Evolutionary conservation across 2,888 invertebrate species (phyloP), one percentile per base, ranked within the genome.

Genomic region (Apocheima hispidaria): DNA sequence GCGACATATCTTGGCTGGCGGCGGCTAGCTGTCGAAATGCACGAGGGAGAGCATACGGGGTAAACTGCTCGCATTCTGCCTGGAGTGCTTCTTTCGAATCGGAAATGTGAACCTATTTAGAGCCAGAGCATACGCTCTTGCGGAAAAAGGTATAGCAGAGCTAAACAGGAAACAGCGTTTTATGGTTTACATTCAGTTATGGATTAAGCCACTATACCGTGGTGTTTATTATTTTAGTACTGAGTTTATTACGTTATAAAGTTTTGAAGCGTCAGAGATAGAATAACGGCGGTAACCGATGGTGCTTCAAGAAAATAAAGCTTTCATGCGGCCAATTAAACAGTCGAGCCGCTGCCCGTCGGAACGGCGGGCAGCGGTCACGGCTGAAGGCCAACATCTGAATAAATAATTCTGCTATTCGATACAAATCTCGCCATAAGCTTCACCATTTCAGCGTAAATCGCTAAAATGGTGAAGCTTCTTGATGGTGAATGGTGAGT

Each of bases 1-100:
- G 90, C 86, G 88, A 90, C 88, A 88, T 88, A 90, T 88, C 87
- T 89, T 79, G 79, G 83, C 80, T 83, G 80, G 82, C 84, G 83
- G 82, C 81, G 78, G 81, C 75, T 79, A 85, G 83, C 84, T 87
- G 86, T 81, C 83, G 84, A 88, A 88, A 86, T 84, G 85, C 84
- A 83, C 86, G 80, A 74, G 84, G 81, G 82, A 84, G 77, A 84
- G 77, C 79, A 78, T 71, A 77, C 75, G 79, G 82, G 81, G 83
- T 87, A 87, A 88, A 88, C 86, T 84, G 86, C 81, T 86, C 81
- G 79, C 77, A 85, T 88, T 83, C 79, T 80, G 78, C 78, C 79
- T 74, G 78, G 72, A 83, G 77, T 78, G 78, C 80, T 82, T 75
- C 73, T 79, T 83, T 82, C 73, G 77, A 78, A 81, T 79, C 76